Conservation (phyloP, 2,888 invertebrate species). For the Napeogenes inachia region DNA sequence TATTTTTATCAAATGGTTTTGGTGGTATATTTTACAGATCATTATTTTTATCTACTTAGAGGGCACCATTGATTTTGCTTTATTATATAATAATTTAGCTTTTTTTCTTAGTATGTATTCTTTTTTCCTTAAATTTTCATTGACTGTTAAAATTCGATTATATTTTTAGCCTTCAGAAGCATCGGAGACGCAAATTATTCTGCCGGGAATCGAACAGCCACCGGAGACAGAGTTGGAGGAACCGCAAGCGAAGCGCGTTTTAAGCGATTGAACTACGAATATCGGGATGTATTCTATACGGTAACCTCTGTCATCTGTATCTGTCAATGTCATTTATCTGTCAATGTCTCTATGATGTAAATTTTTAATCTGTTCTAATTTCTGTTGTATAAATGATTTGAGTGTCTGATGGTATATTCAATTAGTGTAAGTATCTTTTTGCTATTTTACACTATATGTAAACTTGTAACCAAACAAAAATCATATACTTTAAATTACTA, state of each 20-base stretch:
- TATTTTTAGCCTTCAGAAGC: slow-evolving; percentile 83
- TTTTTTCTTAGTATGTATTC: slow-evolving; percentile 5
- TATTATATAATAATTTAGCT: slow-evolving; percentile 6
- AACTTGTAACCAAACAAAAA: slow-evolving; percentile 6
- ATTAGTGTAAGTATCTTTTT: background rate
- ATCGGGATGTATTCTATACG: slow-evolving; percentile 24
- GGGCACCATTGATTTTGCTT: slow-evolving; percentile 5
- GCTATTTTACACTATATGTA: slow-evolving; percentile 1
- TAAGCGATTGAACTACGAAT: slow-evolving; percentile 40
- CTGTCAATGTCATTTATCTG: slow-evolving; percentile 12
- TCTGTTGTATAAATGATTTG: background rate
- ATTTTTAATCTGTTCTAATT: background rate
- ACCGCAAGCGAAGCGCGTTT: slow-evolving; percentile 51
- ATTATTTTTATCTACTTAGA: too few species aligned
- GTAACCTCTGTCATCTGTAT: background rate
- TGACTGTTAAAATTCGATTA: slow-evolving; percentile 18
- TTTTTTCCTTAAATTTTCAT: slow-evolving; percentile 1
- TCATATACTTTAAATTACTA: background rate
- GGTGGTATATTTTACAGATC: slow-evolving; percentile 10
- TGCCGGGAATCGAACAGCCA: slow-evolving; percentile 80
- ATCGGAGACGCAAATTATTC: slow-evolving; percentile 86
- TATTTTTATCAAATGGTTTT: slow-evolving; percentile 13
- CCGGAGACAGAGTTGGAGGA: slow-evolving; percentile 66
- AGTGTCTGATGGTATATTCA: background rate
- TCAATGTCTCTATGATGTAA: background rate